Evolutionary conservation across 2,888 invertebrate species (phyloP), one percentile per base, ranked within the genome.

Genomic region (Chymomyza caudatula): DNA sequence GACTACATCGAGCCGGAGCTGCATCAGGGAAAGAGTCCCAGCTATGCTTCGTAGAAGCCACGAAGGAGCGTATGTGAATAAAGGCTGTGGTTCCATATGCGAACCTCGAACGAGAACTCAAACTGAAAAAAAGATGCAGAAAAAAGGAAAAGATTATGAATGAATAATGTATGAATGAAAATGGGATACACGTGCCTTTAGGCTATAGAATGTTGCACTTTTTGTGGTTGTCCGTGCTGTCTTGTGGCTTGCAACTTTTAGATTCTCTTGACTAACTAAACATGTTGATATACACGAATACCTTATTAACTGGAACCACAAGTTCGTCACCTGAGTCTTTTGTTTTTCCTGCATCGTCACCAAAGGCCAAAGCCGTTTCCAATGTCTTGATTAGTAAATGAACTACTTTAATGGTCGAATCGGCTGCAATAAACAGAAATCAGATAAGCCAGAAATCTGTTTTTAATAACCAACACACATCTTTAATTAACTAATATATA

Each of bases 91-190:
- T 2, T 25, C 25, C 25, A 25, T 25, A 25, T 25, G 25, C 25
- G 4, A 37, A 37, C 29, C 6, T n/a, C 53, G 25, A 20, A 23
- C 56, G 5, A 43, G n/a, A 19, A 19, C 17, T 3, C 17, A n/a
- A 23, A 58, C 22, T 43, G 37, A 37, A 55, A 15, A 52, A 52
- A 20, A 52, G 2, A 4, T 25, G 6, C 4, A 25, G 25, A 37
- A 37, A 37, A 20, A 52, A 8, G 44, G 70, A 67, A 82, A 70
- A 75, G 80, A 85, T 78, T 86, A 83, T 87, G 87, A 86, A 86
- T 86, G 86, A 86, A 87, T 87, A 88, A 87, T 88, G 86, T 83
- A 87, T 87, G 86, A 87, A 88, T 84, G 86, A 86, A 86, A 88
- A 87, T 87, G 88, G 88, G 87, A 77, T 85, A 85, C 86, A 88